Percentiles rank a stretch among this genome's conserved stretches.
phyloP scores from a whole-genome alignment of 2,113 vertebrate species.

The Phocoena sinus region DNA sequence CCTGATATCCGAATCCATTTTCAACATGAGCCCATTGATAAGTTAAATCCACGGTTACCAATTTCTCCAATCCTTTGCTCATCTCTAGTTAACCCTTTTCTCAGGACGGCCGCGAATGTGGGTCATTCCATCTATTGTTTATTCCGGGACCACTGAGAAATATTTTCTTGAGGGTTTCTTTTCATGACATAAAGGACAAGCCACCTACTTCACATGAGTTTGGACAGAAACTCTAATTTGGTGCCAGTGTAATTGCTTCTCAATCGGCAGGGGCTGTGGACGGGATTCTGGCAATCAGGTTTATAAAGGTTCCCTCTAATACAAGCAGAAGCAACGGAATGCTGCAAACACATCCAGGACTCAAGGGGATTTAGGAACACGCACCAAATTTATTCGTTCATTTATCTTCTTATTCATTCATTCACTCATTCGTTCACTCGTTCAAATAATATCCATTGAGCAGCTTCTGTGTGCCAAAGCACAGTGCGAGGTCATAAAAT shows the following conservation, averaged over 20 bases:
- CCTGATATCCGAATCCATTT: background rate
- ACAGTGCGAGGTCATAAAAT: background rate
- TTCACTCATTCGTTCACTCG: background rate
- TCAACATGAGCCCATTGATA: rapidly evolving
- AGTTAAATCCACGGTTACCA: background rate
- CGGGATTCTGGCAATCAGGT: too few relatives aligned
- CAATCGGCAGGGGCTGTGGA: too few relatives aligned
- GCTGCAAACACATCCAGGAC: background rate
- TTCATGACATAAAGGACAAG: background rate
- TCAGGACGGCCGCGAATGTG: rapidly evolving
- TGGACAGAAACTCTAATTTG: background rate
- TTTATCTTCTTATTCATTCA: background rate
- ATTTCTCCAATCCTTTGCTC: background rate
- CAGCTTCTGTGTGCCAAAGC: background rate
- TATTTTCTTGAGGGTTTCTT: background rate
- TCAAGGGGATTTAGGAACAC: background rate
- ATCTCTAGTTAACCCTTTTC: background rate
- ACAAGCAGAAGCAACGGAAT: background rate
- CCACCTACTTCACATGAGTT: background rate
- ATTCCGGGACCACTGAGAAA: background rate
- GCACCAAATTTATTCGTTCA: background rate
- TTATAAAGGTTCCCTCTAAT: rapidly evolving
- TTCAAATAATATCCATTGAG: too few relatives aligned
- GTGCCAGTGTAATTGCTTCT: background rate
- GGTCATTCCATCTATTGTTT: background rate